Evolutionary conservation across 2,797 vertebrate genomes (phyloP).

Genomic region (Xiphorhynchus erythropygius): DNA sequence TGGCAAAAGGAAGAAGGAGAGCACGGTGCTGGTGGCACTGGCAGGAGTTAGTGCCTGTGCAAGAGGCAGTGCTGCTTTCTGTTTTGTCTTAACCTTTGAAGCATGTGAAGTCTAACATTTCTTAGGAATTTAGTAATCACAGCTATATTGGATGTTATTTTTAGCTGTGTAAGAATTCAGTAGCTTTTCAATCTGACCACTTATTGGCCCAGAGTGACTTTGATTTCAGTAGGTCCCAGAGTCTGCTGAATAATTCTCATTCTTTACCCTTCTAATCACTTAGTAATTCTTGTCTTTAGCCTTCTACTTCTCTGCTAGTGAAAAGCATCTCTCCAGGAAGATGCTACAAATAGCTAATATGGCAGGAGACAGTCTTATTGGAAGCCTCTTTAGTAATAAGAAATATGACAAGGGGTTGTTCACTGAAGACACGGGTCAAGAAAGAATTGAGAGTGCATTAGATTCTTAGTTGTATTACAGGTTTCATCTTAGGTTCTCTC

Average conservation of each 20-base stretch:
- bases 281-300: not conserved
- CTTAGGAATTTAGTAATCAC: not conserved
- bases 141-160: not conserved
- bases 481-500: not conserved
- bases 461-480: not conserved
- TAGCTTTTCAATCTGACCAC: not conserved
- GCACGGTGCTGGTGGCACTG: rapidly evolving
- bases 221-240: not conserved
- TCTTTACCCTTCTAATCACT: not conserved
- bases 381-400: not conserved
- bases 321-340: not conserved
- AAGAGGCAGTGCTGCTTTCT: not conserved
- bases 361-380: not conserved
- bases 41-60: not conserved
- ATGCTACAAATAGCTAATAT: not conserved
- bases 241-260: not conserved
- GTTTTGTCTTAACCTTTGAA: not conserved
- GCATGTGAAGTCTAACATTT: not conserved
- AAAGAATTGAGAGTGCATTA: not conserved
- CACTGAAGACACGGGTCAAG: not conserved
- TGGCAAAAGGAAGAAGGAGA: not conserved
- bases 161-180: not conserved
- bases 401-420: not conserved
- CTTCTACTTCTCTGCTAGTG: not conserved
- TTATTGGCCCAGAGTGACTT: not conserved